Base-by-base conservation (phyloP, 1,140 invertebrate genomes). In the Drosophila gunungcola region DNA sequence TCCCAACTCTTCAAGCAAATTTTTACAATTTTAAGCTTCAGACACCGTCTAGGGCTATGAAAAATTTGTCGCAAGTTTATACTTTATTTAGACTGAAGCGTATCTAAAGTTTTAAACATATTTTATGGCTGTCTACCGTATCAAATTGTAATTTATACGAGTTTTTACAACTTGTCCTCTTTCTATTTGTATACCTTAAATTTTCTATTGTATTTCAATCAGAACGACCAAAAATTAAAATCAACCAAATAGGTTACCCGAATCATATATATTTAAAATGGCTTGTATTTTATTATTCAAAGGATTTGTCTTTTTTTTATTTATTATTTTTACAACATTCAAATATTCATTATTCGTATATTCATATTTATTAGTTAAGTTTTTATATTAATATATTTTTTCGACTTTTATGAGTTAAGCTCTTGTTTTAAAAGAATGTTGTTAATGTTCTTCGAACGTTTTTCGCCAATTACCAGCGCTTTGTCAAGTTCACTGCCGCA, bases 401-500 rank as follows among this genome's bases (percentile, higher is more conserved):
- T 2, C 0, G 13, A 43, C 3, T 21, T 3, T 32, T 7, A 6
- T 32, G 5, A 7, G 2, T 16, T 42, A 16, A 42, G 7, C 13
- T 16, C 2, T 3, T 42, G 13, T 7, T 16, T 42, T 16, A 2
- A 13, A 6, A 13, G 6, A 2, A 13, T 21, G 16, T 21, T 21
- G 6, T 41, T 12, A 13, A 41, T 4, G 12, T n/a, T 29, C 12
- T 9, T 16, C n/a, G 36, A 51, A 3, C n/a, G n/a, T 11, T 16
- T 7, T 36, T 34, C 9, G 13, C n/a, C 9, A 51, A 34, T 16
- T 34, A 51, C 29, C 49, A 52, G 9, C 4, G n/a, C 12, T 27
- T 16, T 56, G n/a, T 36, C 42, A 46, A 63, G 39, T 53, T 68
- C 64, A 53, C 21, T 68, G 64, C 36, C 61, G 38, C 21, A 65